Percentiles rank a stretch among this genome's conserved stretches.
Conservation (phyloP, 2,797 vertebrate species). For the Rousettus madagascariensis region DNA sequence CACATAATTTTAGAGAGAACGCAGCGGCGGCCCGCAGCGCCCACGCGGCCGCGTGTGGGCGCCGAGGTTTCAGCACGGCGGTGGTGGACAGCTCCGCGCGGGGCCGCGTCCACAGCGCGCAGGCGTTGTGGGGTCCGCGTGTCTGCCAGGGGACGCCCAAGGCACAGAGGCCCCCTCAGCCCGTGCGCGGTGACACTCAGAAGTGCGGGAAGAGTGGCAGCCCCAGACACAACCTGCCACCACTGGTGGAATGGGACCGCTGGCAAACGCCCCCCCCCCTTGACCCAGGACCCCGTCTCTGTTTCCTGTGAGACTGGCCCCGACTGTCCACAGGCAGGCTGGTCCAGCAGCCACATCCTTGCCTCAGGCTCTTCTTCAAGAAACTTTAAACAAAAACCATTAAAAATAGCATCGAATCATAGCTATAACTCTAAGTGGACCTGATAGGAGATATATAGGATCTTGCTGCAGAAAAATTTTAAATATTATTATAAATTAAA, state of each 20-base stretch:
- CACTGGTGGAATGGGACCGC: accelerated
- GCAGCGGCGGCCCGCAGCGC: accelerated
- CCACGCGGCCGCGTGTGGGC: accelerated
- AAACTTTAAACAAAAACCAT: not conserved
- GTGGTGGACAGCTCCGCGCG: slow-evolving; percentile 47
- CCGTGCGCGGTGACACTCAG: not conserved
- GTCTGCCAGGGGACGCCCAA: accelerated
- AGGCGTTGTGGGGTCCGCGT: accelerated
- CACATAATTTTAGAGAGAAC: not conserved
- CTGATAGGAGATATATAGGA: not conserved
- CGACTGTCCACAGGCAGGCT: accelerated
- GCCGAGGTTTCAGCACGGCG: slow-evolving; percentile 48
- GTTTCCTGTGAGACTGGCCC: not conserved
- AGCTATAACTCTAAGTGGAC: not conserved
- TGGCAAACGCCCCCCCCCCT: not conserved
- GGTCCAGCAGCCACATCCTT: accelerated
- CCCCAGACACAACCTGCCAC: accelerated
- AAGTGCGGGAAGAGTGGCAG: accelerated
- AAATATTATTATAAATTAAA: not conserved
- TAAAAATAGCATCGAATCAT: not conserved
- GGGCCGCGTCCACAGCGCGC: accelerated
- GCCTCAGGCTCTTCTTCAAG: not conserved
- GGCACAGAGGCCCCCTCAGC: accelerated
- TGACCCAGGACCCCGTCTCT: accelerated
- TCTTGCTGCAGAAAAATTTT: not conserved